phyloP scores from a whole-genome alignment of 2,888 invertebrate species.

The Beris chalybata region DNA sequence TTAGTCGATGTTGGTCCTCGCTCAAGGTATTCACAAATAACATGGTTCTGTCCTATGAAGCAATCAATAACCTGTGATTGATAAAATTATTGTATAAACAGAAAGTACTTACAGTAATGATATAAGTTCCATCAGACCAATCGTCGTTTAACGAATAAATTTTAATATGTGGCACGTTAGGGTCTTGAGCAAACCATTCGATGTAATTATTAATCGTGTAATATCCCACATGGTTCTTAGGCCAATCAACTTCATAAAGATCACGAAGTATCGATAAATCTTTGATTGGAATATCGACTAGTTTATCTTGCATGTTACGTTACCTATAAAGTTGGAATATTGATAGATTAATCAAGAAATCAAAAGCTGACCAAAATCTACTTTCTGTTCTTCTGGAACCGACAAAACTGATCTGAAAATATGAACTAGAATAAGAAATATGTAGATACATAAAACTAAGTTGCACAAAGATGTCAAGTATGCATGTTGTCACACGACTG shows the following conservation, averaged over 20 bases:
- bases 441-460: no score
- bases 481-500: no score
- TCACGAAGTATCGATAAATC: constrained; percentile 40
- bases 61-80: not conserved
- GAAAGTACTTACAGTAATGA: constrained; percentile 45
- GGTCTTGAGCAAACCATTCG: constrained; percentile 44
- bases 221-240: constrained; percentile 39
- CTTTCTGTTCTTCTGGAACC: no score
- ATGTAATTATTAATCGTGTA: constrained; percentile 43
- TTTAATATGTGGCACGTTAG: constrained; percentile 39
- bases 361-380: no score
- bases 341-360: no score
- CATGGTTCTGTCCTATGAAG: constrained; percentile 51
- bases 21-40: constrained; percentile 48
- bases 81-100: constrained; percentile 4
- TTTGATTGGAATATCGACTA: constrained; percentile 38
- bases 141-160: constrained; percentile 48
- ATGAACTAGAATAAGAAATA: no score
- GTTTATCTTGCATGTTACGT: constrained; percentile 12
- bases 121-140: constrained; percentile 52
- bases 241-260: constrained; percentile 39
- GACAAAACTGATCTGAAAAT: no score
- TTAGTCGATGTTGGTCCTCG: constrained; percentile 41
- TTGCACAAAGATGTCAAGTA: no score
- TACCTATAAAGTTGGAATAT: no score